A percentile compares a stretch with the other conserved stretches of the same genome.
Conservation (phyloP, 2,113 vertebrate species). For the Tinamus guttatus region DNA sequence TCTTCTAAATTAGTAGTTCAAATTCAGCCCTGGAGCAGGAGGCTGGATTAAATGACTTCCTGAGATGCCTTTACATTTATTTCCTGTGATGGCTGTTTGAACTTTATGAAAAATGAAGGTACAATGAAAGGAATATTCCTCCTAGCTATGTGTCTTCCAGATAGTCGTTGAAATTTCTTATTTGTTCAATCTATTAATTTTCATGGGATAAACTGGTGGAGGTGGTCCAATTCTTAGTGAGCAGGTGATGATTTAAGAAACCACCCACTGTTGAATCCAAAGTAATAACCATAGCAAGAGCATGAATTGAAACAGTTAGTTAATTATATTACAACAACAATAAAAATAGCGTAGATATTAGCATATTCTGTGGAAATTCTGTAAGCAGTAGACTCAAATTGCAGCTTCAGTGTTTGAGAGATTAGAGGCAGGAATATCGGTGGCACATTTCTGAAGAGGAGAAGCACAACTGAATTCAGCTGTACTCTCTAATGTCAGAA, state of each 20-base stretch:
- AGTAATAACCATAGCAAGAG: background rate
- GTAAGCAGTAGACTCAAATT: background rate
- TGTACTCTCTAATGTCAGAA: background rate
- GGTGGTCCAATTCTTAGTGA: background rate
- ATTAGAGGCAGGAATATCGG: background rate
- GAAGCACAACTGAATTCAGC: background rate
- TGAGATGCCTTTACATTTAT: conserved; percentile 58
- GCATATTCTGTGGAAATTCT: background rate
- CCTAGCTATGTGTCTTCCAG: background rate
- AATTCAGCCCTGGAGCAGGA: conserved; percentile 50
- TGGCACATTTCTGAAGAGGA: background rate
- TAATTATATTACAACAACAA: background rate
- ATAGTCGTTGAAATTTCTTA: background rate
- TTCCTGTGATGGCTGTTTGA: conserved; percentile 54
- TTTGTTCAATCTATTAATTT: background rate
- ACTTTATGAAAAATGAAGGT: conserved; percentile 23
- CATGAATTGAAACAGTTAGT: background rate
- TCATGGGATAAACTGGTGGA: background rate
- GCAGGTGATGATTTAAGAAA: background rate
- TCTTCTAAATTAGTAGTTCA: conserved; percentile 42
- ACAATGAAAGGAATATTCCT: background rate
- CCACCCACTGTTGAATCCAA: background rate
- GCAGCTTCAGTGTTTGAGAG: background rate
- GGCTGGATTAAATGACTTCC: conserved; percentile 42
- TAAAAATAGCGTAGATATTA: background rate